Conservation (phyloP, 1,140 invertebrate species). For the Drosophila elegans region DNA sequence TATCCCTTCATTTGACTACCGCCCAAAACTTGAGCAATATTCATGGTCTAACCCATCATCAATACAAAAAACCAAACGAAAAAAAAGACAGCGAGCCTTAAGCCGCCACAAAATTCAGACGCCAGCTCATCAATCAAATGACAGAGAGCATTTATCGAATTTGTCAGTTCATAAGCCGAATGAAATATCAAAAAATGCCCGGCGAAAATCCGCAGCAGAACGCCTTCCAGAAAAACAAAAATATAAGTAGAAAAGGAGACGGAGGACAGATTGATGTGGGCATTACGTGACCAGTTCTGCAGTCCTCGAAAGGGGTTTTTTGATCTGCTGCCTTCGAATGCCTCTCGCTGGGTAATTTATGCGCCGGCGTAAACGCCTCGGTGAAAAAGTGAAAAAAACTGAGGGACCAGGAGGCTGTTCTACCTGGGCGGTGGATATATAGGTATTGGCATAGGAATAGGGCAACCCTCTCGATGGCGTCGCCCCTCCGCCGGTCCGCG, state of each 20-base stretch:
- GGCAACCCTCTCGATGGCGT: slow-evolving; percentile 34
- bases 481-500: slow-evolving; percentile 7
- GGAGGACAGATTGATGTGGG: slow-evolving; percentile 74
- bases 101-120: slow-evolving; percentile 33
- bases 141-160: slow-evolving; percentile 61
- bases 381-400: slow-evolving; percentile 14
- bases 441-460: slow-evolving; percentile 14
- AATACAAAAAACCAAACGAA: slow-evolving; percentile 22
- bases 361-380: slow-evolving; percentile 80
- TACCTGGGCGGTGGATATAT: slow-evolving; percentile 26
- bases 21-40: slow-evolving; percentile 5
- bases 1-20: slow-evolving; percentile 4
- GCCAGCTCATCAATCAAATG: slow-evolving; percentile 73
- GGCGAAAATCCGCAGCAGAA: slow-evolving; percentile 35
- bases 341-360: slow-evolving; percentile 74
- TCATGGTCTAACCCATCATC: slow-evolving; percentile 16
- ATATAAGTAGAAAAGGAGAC: not conserved
- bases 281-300: slow-evolving; percentile 74
- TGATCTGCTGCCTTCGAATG: slow-evolving; percentile 28
- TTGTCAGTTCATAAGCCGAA: slow-evolving; percentile 76
- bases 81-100: not conserved
- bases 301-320: slow-evolving; percentile 59
- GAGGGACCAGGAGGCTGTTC: slow-evolving; percentile 35
- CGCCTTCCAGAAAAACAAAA: slow-evolving; percentile 15
- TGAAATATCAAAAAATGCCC: slow-evolving; percentile 41